A percentile compares a stretch with the other conserved stretches of the same genome.
Conservation (phyloP, 1,140 invertebrate genomes). For the Lysiphlebus fabarum region DNA sequence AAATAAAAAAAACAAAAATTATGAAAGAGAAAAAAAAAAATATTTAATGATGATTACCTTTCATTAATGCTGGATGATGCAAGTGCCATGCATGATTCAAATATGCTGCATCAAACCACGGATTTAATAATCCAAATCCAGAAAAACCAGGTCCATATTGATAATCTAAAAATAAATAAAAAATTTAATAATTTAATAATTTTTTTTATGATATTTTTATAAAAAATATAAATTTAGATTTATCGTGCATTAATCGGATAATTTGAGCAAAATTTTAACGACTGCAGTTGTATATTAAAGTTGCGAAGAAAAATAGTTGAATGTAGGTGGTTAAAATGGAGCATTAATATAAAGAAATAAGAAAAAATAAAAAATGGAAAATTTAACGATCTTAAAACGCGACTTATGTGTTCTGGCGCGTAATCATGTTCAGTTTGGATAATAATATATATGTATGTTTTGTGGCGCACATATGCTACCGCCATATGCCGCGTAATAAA, state of each 20-base stretch:
- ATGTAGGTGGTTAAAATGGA: too few relatives aligned
- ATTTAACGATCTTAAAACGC: conserved; percentile 18
- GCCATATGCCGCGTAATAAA: conserved; percentile 55
- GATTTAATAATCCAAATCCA: conserved; percentile 65
- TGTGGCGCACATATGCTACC: conserved; percentile 46
- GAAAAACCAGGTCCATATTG: conserved; percentile 60
- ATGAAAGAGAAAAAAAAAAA: conserved; percentile 8
- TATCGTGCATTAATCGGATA: conserved; percentile 9
- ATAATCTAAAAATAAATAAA: conserved; percentile 60
- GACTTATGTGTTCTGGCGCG: conserved; percentile 7
- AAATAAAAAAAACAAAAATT: background rate
- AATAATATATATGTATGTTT: conserved; percentile 22
- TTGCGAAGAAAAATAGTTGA: background rate
- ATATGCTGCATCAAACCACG: conserved; percentile 75
- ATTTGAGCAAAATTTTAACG: conserved; percentile 10
- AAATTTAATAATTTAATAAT: background rate
- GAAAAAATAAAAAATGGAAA: background rate
- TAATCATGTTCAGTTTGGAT: conserved; percentile 1
- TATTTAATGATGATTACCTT: conserved; percentile 55
- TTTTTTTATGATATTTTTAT: conserved; percentile 7
- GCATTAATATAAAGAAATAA: too few relatives aligned
- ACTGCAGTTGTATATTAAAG: conserved; percentile 8
- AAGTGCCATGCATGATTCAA: conserved; percentile 70
- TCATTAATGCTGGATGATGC: conserved; percentile 61
- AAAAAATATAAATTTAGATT: background rate